Base-by-base conservation (phyloP, 2,888 invertebrate species). In the Cheilosia scutellata region DNA sequence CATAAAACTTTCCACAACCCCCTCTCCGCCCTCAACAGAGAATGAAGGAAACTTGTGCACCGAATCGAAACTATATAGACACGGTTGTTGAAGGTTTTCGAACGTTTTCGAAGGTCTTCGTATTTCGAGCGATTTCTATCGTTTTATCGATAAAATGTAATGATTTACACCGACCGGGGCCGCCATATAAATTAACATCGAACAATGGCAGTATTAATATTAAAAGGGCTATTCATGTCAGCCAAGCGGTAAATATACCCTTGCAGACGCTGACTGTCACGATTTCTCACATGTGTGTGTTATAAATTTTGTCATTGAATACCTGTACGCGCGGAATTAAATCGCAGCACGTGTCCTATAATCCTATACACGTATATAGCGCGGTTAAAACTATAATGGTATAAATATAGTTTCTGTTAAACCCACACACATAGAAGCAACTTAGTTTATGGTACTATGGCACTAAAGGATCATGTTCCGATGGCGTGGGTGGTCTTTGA, bases 121-220 rank as follows among this genome's bases (percentile, higher is more conserved):
- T 11, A 57, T 33, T 9, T 29, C 29, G 44, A 53, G 37, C 27
- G 57, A 42, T 20, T 20, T 42, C 53, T 70, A 68, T 44, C 75
- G 83, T 75, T 84, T 84, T 79, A 79, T 84, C 83, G 83, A 84
- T 84, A 75, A 70, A 74, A 70, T 70, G 55, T 25, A 53, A 77
- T 66, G 82, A 74, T 68, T 78, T 82, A 82, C 70, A 57, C 60
- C 62, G 42, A 20, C 70, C 49, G 75, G 65, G 79, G 68, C 60
- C 20, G 20, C 70, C 70, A 78, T 47, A 84, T 79, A 70, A 79
- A 84, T 84, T 84, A 84, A 70, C 83, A 75, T 68, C 79, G 16
- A 65, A 78, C 83, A 70, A 76, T 11, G 63, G 25, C 49, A 58
- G 70, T 44, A 65, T 71, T 71, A 66, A 82, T 71, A 58, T 51